Base-by-base conservation (phyloP, 2,888 invertebrate species). In the Mesorhabditis belari region DNA sequence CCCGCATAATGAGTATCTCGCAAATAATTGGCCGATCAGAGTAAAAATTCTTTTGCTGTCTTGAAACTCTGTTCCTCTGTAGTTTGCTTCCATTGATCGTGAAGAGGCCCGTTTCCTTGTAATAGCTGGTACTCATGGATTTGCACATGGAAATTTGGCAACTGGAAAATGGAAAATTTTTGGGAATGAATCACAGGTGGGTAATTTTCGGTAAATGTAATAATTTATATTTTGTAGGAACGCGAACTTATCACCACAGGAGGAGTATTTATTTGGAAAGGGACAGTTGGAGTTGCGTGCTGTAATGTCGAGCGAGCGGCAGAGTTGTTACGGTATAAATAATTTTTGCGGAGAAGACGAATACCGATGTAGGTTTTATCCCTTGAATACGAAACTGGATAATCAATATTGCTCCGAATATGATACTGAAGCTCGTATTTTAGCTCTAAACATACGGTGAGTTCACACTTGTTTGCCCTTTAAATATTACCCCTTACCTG, bases 91-190 rank as follows among this genome's bases (percentile, higher is more conserved):
- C 0, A 61, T 73, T 2, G 73, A 74, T 61, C 60, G 58, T 0
- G 68, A 71, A 4, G 67, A 60, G 26, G 53, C 60, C 23, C 67
- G 66, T 19, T 63, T 68, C 44, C 61, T 79, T 17, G 78, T 71
- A 4, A 88, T 66, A 91, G 95, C 96, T 49, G 98, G 98, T 1
- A 87, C 91, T 59, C 89, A 91, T 29, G 98, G 98, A 0, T 85
- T 98, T 60, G 95, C 95, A 23, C 92, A 94, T 84, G 98, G 94
- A 84, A 91, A 90, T 50, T 86, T 95, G 82, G 83, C 87, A 26
- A 88, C 88, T 49, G 86, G 91, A 44, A 88, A 90, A 73, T 99
- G 98, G 98, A 94, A 94, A 81, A 85, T 98, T 55, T 99, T 99
- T 84, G 95, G 96, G 23, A 99, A 98, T 83, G 98, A 98, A 85